Evolutionary conservation across 2,888 invertebrate species (phyloP), one percentile per base, ranked within the genome.

Genomic region (Branchipolynoe longqiensis): DNA sequence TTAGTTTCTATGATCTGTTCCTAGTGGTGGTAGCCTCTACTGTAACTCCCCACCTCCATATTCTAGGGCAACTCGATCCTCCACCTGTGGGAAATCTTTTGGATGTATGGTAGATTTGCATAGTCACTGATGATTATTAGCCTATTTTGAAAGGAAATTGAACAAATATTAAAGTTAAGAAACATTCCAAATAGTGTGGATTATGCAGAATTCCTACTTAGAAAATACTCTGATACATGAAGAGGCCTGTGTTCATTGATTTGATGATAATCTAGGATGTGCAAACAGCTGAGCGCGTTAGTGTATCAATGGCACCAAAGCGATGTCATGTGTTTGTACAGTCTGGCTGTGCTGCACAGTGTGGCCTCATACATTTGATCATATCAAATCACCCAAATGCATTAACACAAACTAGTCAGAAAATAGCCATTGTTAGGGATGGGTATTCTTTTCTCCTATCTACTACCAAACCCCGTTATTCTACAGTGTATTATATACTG

Each of bases 381-480:
- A 69, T 69, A 69, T 69, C 69, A 69, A 38, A 69, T 69, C 69
- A 69, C 69, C 69, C 69, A 69, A 69, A 69, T 69, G 69, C 69
- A 69, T 69, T 69, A 69, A n/a, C n/a, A n/a, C n/a, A n/a, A n/a
- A n/a, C n/a, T n/a, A n/a, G n/a, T n/a, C n/a, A n/a, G n/a, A n/a
- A n/a, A n/a, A n/a, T n/a, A n/a, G n/a, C n/a, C n/a, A n/a, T n/a
- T n/a, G n/a, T n/a, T n/a, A n/a, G n/a, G n/a, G n/a, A n/a, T n/a
- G n/a, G n/a, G n/a, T n/a, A n/a, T n/a, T 48, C 48, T 48, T 12
- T 48, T 18, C 48, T 12, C 48, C 18, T 12, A 48, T 48, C 48
- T 48, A 48, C 48, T 12, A 18, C 8, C 8, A 48, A 48, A 8
- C 8, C 8, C 8, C 8, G 18, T 48, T 18, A 12, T 48, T 12